Percentiles rank a stretch among this genome's conserved stretches.
Evolutionary conservation across 1,140 invertebrate genomes (phyloP).

Genomic region (Cherax destructor): DNA sequence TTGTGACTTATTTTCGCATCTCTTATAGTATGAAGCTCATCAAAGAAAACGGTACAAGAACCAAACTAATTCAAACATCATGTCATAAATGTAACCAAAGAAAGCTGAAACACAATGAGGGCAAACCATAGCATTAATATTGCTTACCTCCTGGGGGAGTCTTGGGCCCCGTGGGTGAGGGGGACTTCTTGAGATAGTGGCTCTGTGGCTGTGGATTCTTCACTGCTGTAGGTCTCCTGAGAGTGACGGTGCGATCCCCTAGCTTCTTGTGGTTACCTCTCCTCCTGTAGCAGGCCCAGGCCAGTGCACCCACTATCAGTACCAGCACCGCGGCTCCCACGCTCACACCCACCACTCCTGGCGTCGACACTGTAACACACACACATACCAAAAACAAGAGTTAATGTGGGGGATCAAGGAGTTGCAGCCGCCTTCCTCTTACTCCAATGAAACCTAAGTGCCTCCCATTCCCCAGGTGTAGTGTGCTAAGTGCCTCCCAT

Average conservation of each 20-base stretch:
- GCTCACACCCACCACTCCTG: conserved; percentile 52
- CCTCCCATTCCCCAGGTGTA: too few relatives aligned
- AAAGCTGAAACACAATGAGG: too few relatives aligned
- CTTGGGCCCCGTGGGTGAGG: conserved; percentile 85
- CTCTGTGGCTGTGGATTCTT: conserved; percentile 81
- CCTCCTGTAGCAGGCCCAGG: conserved; percentile 73
- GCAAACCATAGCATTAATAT: not conserved
- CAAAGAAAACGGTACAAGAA: too few relatives aligned
- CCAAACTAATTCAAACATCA: too few relatives aligned
- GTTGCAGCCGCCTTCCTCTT: not conserved
- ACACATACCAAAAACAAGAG: conserved; percentile 60
- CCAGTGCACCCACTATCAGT: conserved; percentile 73
- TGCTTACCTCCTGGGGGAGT: conserved; percentile 73
- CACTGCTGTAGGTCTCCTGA: conserved; percentile 82
- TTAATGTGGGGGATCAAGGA: not conserved
- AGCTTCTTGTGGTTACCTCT: conserved; percentile 51
- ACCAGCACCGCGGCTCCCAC: conserved; percentile 32
- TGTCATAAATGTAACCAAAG: too few relatives aligned
- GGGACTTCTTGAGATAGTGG: conserved; percentile 91
- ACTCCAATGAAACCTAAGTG: not conserved
- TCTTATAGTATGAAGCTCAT: too few relatives aligned
- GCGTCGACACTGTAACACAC: conserved; percentile 19
- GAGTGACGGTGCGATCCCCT: conserved; percentile 72
- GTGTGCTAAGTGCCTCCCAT: too few relatives aligned
- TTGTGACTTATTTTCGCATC: too few relatives aligned